Conservation (phyloP, 2,797 vertebrate species). For the Mus caroli region DNA sequence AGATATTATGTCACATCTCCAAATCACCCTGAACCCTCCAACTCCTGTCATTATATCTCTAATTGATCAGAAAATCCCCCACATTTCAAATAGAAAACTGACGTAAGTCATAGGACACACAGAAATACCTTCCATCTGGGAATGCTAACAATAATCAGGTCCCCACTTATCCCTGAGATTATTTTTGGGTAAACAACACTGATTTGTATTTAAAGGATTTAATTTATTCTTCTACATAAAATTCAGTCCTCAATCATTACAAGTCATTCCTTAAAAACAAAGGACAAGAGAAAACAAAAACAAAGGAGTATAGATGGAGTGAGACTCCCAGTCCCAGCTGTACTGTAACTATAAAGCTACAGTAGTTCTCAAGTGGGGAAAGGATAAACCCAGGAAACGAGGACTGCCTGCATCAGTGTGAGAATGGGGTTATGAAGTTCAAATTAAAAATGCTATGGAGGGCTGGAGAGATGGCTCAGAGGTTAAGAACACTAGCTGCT, state of each 20-base stretch:
- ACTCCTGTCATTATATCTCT: background rate
- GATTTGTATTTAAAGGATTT: slow-evolving; percentile 11
- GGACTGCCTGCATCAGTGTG: background rate
- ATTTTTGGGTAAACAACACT: background rate
- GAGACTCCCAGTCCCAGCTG: background rate
- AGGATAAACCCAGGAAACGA: background rate
- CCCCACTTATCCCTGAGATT: too few species aligned
- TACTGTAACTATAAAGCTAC: background rate
- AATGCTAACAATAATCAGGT: background rate
- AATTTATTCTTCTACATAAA: background rate
- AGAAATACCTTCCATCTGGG: background rate
- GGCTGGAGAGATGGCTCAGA: background rate
- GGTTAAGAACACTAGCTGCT: background rate
- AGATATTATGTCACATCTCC: background rate
- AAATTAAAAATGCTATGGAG: background rate
- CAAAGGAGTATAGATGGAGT: background rate
- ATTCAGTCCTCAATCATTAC: background rate
- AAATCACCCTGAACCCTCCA: background rate
- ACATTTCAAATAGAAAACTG: background rate
- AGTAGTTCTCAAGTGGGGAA: background rate
- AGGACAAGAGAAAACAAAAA: background rate
- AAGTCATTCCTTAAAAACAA: background rate
- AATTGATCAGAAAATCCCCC: background rate
- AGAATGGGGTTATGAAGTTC: background rate
- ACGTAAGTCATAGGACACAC: background rate